Base-by-base conservation (phyloP, 2,888 invertebrate genomes). In the Nomada ruficornis region DNA sequence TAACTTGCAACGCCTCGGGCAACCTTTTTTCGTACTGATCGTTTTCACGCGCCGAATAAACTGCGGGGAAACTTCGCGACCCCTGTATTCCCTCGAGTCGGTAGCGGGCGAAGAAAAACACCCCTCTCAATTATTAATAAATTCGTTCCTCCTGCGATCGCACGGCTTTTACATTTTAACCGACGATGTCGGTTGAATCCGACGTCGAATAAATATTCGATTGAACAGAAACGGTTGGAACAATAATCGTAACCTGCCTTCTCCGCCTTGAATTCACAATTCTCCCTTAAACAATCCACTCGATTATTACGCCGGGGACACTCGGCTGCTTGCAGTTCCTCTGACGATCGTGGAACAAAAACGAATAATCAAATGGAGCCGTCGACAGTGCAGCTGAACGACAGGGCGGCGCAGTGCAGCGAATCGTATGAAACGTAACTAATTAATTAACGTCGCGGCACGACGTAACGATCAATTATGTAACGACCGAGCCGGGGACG, bases 391-490 rank as follows among this genome's bases (percentile, higher is more conserved):
- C 26, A 4, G n/a, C n/a, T 15, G 15, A 60, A 36, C 23, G 29
- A 13, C n/a, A 1, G 18, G 15, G n/a, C 18, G 11, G 0, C 2
- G 23, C 36, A 2, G 10, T 9, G 42, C 52, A n/a, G 7, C 74
- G 59, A n/a, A 42, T 65, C 20, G 52, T 29, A 11, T 15, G 20
- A 54, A 67, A 67, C 65, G 57, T 64, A 50, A 52, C 64, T 76
- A 76, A 79, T 79, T 79, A 79, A 79, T 79, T 76, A 76, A 79
- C 64, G 64, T 50, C 20, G 44, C 29, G n/a, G 18, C n/a, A 15
- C 23, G 64, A 44, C 64, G 79, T 76, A 64, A 70, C 69, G 42
- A 64, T 76, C 79, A 68, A 76, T 79, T 76, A 79, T 64, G 52
- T 75, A 69, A 76, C 55, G 26, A 44, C 15, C 57, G 68, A 76